phyloP scores from a whole-genome alignment of 2,113 vertebrate genomes.

The Cairina moschata region DNA sequence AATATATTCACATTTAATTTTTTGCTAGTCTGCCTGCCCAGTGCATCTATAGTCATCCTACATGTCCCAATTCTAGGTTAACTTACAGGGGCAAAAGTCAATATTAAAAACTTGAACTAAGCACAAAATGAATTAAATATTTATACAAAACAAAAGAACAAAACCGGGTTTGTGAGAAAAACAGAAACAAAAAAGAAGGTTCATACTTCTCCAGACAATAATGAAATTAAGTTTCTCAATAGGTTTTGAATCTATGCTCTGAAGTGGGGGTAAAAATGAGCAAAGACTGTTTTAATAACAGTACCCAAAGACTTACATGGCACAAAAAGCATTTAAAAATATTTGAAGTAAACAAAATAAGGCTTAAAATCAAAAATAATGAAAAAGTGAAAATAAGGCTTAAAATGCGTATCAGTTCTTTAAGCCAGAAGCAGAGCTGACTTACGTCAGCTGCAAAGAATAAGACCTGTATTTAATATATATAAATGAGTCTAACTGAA shows the following conservation, averaged over 20 bases:
- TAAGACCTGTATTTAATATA: neutral
- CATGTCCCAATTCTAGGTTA: neutral
- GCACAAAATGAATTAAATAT: neutral
- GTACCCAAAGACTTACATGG: neutral
- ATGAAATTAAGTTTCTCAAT: neutral
- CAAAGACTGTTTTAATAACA: neutral
- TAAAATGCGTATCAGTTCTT: neutral
- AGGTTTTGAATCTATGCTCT: neutral
- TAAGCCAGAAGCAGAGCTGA: neutral
- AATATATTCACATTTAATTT: neutral
- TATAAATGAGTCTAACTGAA: neutral
- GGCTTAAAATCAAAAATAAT: neutral
- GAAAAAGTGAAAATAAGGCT: neutral
- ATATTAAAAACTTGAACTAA: neutral
- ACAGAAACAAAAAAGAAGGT: no score
- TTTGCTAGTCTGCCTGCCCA: neutral
- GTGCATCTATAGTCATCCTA: neutral
- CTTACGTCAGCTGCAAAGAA: neutral
- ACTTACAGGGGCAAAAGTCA: neutral
- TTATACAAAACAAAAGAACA: neutral
- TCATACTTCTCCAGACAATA: neutral
- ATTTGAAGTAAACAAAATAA: neutral
- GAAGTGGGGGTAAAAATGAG: neutral
- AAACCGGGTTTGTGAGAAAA: neutral
- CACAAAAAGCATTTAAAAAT: neutral